phyloP scores from a whole-genome alignment of 2,113 vertebrate genomes.

The Arenaria interpres region DNA sequence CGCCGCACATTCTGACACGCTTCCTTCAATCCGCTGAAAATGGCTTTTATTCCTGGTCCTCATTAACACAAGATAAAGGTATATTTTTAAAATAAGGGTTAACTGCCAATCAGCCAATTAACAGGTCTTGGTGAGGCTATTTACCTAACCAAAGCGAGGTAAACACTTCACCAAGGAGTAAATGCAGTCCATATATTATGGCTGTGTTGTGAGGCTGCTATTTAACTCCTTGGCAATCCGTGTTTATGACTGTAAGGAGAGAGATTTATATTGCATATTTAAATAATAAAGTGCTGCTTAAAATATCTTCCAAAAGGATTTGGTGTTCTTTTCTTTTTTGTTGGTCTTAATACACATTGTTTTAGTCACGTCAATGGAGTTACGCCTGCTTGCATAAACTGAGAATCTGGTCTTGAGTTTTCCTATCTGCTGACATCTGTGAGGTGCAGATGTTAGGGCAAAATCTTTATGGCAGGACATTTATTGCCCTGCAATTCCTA shows the following conservation, averaged over 20 bases:
- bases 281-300: not conserved
- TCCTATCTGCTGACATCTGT: not conserved
- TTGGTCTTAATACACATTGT: not conserved
- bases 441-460: not conserved
- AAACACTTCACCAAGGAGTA: not conserved
- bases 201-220: not conserved
- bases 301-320: not conserved
- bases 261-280: constrained; percentile 15
- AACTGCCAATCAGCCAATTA: constrained; percentile 1
- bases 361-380: not conserved
- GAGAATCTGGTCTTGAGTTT: not conserved
- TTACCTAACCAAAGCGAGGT: not conserved
- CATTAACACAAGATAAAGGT: not conserved
- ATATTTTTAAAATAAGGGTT: not conserved
- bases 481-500: not conserved
- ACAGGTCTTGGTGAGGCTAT: not conserved
- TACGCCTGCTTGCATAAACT: not conserved
- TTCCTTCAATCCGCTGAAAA: not conserved
- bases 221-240: not conserved
- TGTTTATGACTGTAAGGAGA: not conserved
- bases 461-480: not conserved
- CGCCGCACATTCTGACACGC: not conserved
- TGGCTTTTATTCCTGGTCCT: not conserved
- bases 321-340: not conserved
- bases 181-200: not conserved